phyloP scores from a whole-genome alignment of 1,140 invertebrate species.

The Eriocheir sinensis region DNA sequence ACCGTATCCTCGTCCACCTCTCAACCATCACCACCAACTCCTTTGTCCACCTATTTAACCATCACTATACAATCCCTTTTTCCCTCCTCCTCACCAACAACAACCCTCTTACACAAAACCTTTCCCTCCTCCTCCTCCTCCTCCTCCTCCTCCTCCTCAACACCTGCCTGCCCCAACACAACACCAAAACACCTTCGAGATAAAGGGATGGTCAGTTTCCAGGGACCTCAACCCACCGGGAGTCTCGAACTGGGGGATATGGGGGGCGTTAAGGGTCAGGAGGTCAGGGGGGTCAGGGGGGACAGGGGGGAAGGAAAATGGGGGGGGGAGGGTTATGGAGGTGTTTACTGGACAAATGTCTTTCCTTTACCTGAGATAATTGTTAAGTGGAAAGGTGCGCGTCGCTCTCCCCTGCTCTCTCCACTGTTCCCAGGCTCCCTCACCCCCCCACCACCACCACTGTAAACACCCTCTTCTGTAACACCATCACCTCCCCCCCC shows the following conservation, averaged over 20 bases:
- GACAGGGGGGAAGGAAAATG: background rate
- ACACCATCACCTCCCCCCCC: background rate
- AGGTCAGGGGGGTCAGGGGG: background rate
- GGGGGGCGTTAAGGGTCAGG: background rate
- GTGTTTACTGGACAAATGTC: slow-evolving; percentile 24
- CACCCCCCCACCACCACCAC: background rate
- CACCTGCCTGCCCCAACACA: background rate
- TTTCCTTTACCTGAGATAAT: background rate
- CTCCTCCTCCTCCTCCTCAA: background rate
- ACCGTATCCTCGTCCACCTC: too few relatives aligned
- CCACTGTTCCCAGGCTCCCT: background rate
- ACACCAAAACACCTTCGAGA: slow-evolving; percentile 5
- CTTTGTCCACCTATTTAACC: background rate
- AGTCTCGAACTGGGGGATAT: background rate
- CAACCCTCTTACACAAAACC: background rate
- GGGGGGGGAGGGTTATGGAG: background rate
- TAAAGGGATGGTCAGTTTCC: background rate
- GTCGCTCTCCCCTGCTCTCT: background rate
- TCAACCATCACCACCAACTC: background rate
- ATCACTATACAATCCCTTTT: background rate
- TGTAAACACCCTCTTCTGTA: background rate
- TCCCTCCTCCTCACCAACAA: too few relatives aligned
- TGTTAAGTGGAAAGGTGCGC: background rate
- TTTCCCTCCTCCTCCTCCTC: background rate
- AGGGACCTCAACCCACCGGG: background rate